Conservation (phyloP, 2,888 invertebrate genomes). For the Gerris lacustris region DNA sequence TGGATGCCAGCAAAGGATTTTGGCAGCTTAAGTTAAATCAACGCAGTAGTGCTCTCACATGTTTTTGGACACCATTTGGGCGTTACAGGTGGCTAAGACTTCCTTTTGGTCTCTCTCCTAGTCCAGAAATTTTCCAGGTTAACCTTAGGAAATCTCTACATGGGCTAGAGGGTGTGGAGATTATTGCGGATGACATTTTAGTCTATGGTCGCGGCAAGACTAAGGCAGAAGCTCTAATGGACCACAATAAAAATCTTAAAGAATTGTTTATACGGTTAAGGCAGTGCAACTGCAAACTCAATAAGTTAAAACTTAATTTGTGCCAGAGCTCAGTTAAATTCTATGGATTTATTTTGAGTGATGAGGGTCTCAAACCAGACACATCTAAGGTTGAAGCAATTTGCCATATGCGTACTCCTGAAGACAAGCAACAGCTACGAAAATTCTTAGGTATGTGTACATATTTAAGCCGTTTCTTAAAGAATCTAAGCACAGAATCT, state of each 20-base stretch:
- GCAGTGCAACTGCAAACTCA: too few relatives aligned
- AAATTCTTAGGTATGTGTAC: slow-evolving; percentile 9
- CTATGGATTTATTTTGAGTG: slow-evolving; percentile 9
- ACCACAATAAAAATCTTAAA: background rate
- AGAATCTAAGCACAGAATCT: slow-evolving; percentile 20
- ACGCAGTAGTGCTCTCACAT: background rate
- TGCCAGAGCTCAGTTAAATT: too few relatives aligned
- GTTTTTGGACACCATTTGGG: background rate
- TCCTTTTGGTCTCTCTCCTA: background rate
- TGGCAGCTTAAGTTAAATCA: background rate
- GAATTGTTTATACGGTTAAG: too few relatives aligned
- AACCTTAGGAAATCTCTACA: background rate
- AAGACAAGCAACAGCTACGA: background rate
- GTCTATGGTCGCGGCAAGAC: background rate
- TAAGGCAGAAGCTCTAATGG: background rate
- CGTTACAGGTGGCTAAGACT: background rate
- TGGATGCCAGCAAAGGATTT: background rate
- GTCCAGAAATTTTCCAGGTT: background rate
- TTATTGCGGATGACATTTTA: background rate
- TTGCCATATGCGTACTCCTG: background rate
- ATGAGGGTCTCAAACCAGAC: too few relatives aligned
- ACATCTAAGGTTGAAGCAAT: slow-evolving; percentile 6
- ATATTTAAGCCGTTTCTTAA: slow-evolving; percentile 13
- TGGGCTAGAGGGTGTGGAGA: background rate
- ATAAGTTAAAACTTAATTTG: too few relatives aligned